Evolutionary conservation across 2,113 vertebrate species (phyloP).

Genomic region (Terrapene triunguis): DNA sequence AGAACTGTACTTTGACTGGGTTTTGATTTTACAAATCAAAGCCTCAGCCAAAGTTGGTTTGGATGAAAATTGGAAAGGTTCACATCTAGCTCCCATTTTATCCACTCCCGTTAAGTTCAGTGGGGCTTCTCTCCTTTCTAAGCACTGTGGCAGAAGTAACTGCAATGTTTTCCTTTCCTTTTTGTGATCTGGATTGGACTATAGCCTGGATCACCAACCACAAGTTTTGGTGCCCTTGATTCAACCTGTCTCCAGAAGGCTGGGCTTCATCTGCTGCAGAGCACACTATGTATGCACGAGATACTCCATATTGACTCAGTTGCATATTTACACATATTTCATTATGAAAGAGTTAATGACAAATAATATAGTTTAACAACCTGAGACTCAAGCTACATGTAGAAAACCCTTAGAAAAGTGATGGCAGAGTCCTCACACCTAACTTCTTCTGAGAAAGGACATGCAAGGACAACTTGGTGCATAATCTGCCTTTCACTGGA

Average conservation of each 20-base stretch:
- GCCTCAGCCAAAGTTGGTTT: not conserved
- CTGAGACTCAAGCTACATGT: accelerated
- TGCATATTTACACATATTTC: not conserved
- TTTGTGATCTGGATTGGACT: not conserved
- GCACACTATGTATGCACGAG: not conserved
- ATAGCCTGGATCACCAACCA: not conserved
- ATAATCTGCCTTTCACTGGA: accelerated
- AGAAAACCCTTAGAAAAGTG: not conserved
- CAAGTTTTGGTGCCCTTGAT: not conserved
- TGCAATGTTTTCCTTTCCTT: not conserved
- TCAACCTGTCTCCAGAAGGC: not conserved
- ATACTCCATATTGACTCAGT: not conserved
- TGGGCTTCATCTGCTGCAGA: not conserved
- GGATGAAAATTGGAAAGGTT: not conserved
- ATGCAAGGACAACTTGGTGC: not conserved
- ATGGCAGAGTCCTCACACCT: not conserved
- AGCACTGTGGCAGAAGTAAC: not conserved
- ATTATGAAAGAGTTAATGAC: not conserved
- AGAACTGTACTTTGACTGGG: not conserved
- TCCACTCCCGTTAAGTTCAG: not conserved
- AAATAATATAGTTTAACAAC: accelerated
- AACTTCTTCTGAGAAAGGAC: not conserved
- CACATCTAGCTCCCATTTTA: not conserved
- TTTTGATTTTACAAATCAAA: not conserved
- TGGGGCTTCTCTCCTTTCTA: accelerated